Base-by-base conservation (phyloP, 2,888 invertebrate species). In the Leucoma salicis region DNA sequence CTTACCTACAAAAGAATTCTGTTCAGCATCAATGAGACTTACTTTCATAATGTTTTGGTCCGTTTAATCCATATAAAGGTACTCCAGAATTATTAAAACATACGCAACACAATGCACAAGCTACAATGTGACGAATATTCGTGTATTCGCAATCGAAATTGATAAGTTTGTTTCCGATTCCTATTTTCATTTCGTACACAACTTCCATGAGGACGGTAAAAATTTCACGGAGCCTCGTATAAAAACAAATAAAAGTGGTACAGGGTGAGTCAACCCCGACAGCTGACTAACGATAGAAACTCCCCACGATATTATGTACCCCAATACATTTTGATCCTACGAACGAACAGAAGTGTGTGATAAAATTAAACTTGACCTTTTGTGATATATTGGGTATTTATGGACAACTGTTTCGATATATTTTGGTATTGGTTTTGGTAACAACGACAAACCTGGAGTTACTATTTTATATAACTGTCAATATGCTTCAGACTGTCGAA, bases 281-380 rank as follows among this genome's bases (percentile, higher is more conserved):
- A 59, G 65, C 65, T 64, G 59, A 54, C 57, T 63, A 57, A 63
- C 49, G 47, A 47, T 46, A 51, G 21, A 43, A 41, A 47, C 46
- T 24, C 59, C 58, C 58, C 53, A 41, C 39, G 41, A n/a, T n/a
- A n/a, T 14, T 41, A 31, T 37, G 28, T 46, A 58, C 50, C 63
- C 48, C 44, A 48, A n/a, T 59, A 43, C 31, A 42, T 47, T 53
- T 54, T 35, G 35, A 39, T 42, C 41, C 39, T 31, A 41, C 15
- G 28, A 33, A 40, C 41, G 31, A 35, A 24, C 42, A 35, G 35
- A 48, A 35, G 43, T 25, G 34, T 44, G 39, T 31, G 40, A 39
- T 54, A 46, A 57, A 57, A 62, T 63, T 62, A 60, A 62, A 63
- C 59, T 50, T 59, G 62, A 62, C 60, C 60, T 54, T 55, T 43